A percentile compares a stretch with the other conserved stretches of the same genome.
These are phyloP conservation scores for Bufotes viridis DNA, from an alignment of 2,797 vertebrate genomes.

Conservation along the genomic window DNA sequence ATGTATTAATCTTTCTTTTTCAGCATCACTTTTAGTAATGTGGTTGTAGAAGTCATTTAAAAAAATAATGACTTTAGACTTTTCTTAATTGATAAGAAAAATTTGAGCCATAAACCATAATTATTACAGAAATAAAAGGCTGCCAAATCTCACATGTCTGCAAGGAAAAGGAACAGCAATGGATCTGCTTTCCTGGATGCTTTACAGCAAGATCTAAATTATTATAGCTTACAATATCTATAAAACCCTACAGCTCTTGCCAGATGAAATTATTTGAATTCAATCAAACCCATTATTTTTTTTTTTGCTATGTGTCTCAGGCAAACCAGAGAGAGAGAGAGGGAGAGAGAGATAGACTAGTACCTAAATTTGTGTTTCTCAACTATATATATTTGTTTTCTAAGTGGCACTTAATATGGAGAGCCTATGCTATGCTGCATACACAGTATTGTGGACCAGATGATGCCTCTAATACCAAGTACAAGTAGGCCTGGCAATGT, in stretches of 20 bases:
- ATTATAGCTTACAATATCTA: conserved; percentile 21
- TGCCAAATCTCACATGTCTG: neutral
- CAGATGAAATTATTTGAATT: neutral
- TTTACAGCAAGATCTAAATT: conserved; percentile 27
- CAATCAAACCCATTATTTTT: too few relatives aligned
- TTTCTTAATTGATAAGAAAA: conserved; percentile 5
- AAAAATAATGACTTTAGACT: neutral
- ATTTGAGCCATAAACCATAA: conserved; percentile 11
- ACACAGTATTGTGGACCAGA: too few relatives aligned
- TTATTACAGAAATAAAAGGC: neutral
- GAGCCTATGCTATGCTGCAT: too few relatives aligned
- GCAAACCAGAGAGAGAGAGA: too few relatives aligned
- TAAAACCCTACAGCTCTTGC: conserved; percentile 8
- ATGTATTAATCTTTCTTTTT: neutral
- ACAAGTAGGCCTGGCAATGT: too few relatives aligned
- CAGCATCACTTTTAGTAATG: neutral
- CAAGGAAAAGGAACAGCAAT: conserved; percentile 11
- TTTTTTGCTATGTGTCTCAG: too few relatives aligned
- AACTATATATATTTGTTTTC: too few relatives aligned
- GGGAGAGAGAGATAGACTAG: too few relatives aligned
- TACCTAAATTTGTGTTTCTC: too few relatives aligned
- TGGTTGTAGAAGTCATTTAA: neutral
- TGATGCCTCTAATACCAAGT: too few relatives aligned
- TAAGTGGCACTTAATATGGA: too few relatives aligned
- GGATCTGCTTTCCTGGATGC: conserved; percentile 15